phyloP scores from a whole-genome alignment of 2,888 invertebrate species.

The Sthenelais limicola region DNA sequence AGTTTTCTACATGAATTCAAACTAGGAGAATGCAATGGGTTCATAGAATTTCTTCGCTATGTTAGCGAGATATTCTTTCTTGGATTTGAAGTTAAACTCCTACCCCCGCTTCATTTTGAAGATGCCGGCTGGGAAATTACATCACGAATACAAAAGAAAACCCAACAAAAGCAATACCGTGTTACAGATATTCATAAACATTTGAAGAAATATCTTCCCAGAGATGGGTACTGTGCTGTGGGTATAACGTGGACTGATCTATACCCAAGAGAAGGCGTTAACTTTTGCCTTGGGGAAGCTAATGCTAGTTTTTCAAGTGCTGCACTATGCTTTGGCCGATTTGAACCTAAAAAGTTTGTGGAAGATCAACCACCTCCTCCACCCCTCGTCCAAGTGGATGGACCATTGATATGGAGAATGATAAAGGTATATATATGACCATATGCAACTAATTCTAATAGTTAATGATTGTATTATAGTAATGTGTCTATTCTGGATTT shows the following conservation, averaged over 20 bases:
- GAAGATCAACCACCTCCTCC: constrained; percentile 49
- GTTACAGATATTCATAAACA: constrained; percentile 59
- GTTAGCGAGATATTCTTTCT: constrained; percentile 62
- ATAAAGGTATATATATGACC: constrained; percentile 57
- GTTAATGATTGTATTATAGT: neutral
- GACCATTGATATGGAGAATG: constrained; percentile 62
- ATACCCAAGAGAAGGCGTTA: constrained; percentile 65
- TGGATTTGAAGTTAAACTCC: constrained; percentile 58
- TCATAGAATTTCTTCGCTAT: constrained; percentile 56
- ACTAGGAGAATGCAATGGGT: constrained; percentile 40
- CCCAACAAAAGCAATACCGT: constrained; percentile 60
- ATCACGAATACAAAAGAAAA: constrained; percentile 55
- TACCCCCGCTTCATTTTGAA: constrained; percentile 54
- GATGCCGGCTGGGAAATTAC: constrained; percentile 57
- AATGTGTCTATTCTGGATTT: neutral
- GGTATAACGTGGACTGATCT: constrained; percentile 70
- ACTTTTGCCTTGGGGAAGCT: constrained; percentile 69
- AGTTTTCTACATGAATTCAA: constrained; percentile 58
- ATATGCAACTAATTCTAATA: neutral
- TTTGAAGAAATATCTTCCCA: constrained; percentile 57
- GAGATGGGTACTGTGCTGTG: constrained; percentile 62
- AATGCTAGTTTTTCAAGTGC: constrained; percentile 56
- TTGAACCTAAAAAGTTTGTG: constrained; percentile 60
- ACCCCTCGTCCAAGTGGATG: constrained; percentile 58
- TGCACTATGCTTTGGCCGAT: constrained; percentile 66